Evolutionary conservation across 2,888 invertebrate genomes (phyloP).

Genomic region (Melanostoma mellinum): DNA sequence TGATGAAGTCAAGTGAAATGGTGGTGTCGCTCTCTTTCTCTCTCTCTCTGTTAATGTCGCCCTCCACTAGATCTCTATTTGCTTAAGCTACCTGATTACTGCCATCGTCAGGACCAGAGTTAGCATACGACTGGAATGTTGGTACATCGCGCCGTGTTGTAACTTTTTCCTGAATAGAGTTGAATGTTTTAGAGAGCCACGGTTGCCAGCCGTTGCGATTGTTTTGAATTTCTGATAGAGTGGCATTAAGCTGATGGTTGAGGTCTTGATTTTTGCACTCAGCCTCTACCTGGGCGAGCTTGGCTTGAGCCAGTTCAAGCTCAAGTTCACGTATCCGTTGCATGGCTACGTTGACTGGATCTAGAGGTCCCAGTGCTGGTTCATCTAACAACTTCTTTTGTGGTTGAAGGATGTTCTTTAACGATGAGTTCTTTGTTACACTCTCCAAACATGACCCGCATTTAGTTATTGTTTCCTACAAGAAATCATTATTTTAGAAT

Average conservation of each 20-base stretch:
- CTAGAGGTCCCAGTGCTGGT: slow-evolving; percentile 79
- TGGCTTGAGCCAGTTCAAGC: slow-evolving; percentile 97
- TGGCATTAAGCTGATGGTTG: slow-evolving; percentile 93
- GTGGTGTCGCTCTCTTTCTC: slow-evolving; percentile 55
- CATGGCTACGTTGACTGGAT: slow-evolving; percentile 79
- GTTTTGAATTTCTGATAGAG: slow-evolving; percentile 88
- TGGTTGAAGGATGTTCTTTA: slow-evolving; percentile 55
- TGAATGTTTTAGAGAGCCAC: slow-evolving; percentile 96
- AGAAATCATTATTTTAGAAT: slow-evolving; percentile 54
- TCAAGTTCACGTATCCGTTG: slow-evolving; percentile 93
- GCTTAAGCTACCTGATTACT: slow-evolving; percentile 80
- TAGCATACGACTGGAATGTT: slow-evolving; percentile 82
- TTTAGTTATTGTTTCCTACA: slow-evolving; percentile 83
- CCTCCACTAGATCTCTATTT: slow-evolving; percentile 14
- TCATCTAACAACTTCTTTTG: slow-evolving; percentile 76
- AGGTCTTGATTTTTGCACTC: slow-evolving; percentile 98
- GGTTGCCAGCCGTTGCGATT: slow-evolving; percentile 88
- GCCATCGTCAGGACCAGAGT: slow-evolving; percentile 78
- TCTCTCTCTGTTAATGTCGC: slow-evolving; percentile 38
- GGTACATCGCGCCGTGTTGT: slow-evolving; percentile 77
- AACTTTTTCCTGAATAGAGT: slow-evolving; percentile 81
- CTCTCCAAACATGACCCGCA: slow-evolving; percentile 83
- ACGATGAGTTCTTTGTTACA: slow-evolving; percentile 70
- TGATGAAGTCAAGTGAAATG: slow-evolving; percentile 60
- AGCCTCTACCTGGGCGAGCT: slow-evolving; percentile 97